Evolutionary conservation across 2,113 vertebrate genomes (phyloP).

Genomic region (Etheostoma cragini): DNA sequence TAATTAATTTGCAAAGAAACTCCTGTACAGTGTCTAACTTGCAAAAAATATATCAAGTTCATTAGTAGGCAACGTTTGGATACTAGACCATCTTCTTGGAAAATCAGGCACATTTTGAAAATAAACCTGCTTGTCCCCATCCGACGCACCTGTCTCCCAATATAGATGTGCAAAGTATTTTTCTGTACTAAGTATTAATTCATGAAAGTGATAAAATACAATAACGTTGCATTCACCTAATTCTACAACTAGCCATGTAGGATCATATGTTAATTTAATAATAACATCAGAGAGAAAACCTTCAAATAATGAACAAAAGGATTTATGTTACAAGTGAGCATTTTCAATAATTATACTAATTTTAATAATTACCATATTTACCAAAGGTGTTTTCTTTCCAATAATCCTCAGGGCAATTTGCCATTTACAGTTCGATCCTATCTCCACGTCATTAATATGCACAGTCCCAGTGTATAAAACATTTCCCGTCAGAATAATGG

Average conservation of each 20-base stretch:
- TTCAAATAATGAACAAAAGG: not conserved
- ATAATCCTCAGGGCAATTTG: slow-evolving; percentile 5
- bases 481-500: slow-evolving; percentile 53
- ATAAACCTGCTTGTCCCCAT: too few relatives aligned
- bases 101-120: too few relatives aligned
- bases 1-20: too few relatives aligned
- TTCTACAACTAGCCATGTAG: not conserved
- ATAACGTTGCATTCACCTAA: not conserved
- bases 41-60: too few relatives aligned
- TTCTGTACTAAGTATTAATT: too few relatives aligned
- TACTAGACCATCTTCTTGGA: too few relatives aligned
- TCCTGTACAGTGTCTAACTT: too few relatives aligned
- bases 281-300: not conserved
- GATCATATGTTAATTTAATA: not conserved
- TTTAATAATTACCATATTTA: not conserved
- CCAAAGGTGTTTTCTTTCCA: slow-evolving; percentile 20
- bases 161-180: too few relatives aligned
- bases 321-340: not conserved
- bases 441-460: slow-evolving; percentile 31
- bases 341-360: too few relatives aligned
- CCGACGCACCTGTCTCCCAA: too few relatives aligned
- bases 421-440: slow-evolving; percentile 31
- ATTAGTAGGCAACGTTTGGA: too few relatives aligned
- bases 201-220: not conserved
- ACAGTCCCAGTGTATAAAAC: slow-evolving; percentile 39